A percentile compares a stretch with the other conserved stretches of the same genome.
Evolutionary conservation across 1,140 invertebrate genomes (phyloP).

Genomic region (Drosophila varians): DNA sequence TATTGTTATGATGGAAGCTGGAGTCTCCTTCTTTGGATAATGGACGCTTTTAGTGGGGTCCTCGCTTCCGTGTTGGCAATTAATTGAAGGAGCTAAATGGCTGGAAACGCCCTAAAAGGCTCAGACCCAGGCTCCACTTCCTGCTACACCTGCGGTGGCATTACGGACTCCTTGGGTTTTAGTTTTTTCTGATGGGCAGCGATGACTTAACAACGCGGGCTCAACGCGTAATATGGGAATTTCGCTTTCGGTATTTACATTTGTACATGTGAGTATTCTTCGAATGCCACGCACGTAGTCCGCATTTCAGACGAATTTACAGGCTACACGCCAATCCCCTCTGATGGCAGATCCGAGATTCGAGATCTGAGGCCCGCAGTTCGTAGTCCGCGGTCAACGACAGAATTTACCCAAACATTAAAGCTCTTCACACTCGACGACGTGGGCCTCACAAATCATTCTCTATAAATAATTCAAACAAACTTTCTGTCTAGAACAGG

Average conservation of each 20-base stretch:
- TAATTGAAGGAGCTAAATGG: conserved; percentile 43
- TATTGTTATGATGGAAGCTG: conserved; percentile 23
- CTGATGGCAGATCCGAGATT: conserved; percentile 52
- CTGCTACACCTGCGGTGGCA: conserved; percentile 6
- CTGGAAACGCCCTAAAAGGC: conserved; percentile 30
- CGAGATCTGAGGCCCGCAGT: conserved; percentile 39
- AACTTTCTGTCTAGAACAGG: conserved; percentile 61
- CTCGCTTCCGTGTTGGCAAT: conserved; percentile 61
- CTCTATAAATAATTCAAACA: conserved; percentile 70
- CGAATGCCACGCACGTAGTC: conserved; percentile 67
- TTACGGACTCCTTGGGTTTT: background rate
- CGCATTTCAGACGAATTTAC: conserved; percentile 69
- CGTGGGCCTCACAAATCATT: conserved; percentile 39
- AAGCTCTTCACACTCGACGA: conserved; percentile 35
- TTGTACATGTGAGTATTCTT: conserved; percentile 46
- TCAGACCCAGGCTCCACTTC: conserved; percentile 8
- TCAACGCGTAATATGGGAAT: conserved; percentile 29
- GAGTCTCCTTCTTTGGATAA: conserved; percentile 30
- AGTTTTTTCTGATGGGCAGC: background rate
- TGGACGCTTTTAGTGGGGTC: conserved; percentile 25
- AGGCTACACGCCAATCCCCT: conserved; percentile 45
- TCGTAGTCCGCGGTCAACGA: background rate
- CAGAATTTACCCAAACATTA: conserved; percentile 60
- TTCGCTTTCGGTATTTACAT: conserved; percentile 69
- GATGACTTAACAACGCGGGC: conserved; percentile 17